Evolutionary conservation across 2,797 vertebrate species (phyloP).

Genomic region (Cryptoblepharus egeriae): DNA sequence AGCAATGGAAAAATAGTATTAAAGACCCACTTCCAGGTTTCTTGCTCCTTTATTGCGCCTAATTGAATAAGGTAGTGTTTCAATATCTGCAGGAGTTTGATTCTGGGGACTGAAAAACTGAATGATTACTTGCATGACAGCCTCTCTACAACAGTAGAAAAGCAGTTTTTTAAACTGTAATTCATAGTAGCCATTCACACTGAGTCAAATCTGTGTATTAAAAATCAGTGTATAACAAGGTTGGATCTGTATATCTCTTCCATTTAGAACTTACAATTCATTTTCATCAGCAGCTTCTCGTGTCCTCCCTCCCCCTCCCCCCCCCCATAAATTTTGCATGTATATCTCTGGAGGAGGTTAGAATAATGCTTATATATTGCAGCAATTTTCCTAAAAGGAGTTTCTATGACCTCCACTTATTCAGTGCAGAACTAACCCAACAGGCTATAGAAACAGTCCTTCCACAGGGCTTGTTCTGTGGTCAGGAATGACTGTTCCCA

Average conservation of each 20-base stretch:
- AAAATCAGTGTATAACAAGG: too few species aligned
- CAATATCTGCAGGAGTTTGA: too few species aligned
- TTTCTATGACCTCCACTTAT: neutral
- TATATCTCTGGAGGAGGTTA: neutral
- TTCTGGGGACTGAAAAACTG: too few species aligned
- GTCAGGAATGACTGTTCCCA: neutral
- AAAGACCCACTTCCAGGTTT: too few species aligned
- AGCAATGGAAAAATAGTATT: too few species aligned
- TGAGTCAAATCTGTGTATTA: too few species aligned
- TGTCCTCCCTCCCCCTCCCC: neutral
- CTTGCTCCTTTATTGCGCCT: too few species aligned
- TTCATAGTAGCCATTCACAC: too few species aligned
- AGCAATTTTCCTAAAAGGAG: neutral
- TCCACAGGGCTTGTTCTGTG: conserved; percentile 7
- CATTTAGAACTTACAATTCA: neutral
- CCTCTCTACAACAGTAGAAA: too few species aligned
- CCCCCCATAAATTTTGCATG: neutral
- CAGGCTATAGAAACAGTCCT: neutral
- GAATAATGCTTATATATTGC: neutral
- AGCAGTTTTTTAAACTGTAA: too few species aligned
- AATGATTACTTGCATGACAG: too few species aligned
- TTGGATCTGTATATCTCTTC: neutral
- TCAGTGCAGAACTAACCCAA: neutral
- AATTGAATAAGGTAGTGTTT: too few species aligned
- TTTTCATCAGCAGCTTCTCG: neutral